phyloP scores from a whole-genome alignment of 2,888 invertebrate species.

The Leucozona laternaria region DNA sequence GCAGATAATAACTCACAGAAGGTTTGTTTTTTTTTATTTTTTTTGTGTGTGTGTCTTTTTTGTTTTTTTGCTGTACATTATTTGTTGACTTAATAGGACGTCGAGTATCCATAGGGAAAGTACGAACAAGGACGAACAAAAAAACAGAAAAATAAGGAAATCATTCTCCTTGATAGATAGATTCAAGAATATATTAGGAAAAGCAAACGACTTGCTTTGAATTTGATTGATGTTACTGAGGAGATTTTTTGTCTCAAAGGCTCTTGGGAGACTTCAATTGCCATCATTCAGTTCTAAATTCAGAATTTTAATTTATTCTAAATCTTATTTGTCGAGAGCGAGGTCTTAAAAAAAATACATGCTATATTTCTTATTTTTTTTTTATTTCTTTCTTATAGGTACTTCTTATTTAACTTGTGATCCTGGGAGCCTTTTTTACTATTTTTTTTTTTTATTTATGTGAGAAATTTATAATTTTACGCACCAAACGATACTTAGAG shows the following conservation, averaged over 20 bases:
- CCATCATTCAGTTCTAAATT: conserved; percentile 44
- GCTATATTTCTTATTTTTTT: conserved; percentile 21
- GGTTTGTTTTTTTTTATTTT: conserved; percentile 23
- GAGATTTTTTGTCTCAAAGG: conserved; percentile 15
- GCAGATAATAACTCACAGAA: conserved; percentile 45
- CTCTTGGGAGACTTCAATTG: conserved; percentile 37
- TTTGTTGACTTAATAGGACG: conserved; percentile 36
- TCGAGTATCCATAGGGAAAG: conserved; percentile 34
- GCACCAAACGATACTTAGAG: conserved; percentile 11
- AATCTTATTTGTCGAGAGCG: conserved; percentile 20
- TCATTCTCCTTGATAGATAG: conserved; percentile 41
- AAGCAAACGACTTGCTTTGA: conserved; percentile 30
- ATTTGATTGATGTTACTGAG: conserved; percentile 51
- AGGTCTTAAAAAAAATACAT: conserved; percentile 41
- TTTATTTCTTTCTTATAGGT: neutral
- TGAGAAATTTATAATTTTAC: conserved; percentile 29
- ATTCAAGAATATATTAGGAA: conserved; percentile 19
- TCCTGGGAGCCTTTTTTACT: neutral
- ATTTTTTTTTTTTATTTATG: neutral
- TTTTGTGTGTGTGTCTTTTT: no score
- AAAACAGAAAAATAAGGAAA: conserved; percentile 1
- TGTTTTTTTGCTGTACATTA: neutral
- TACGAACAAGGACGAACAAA: conserved; percentile 1
- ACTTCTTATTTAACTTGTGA: conserved; percentile 20
- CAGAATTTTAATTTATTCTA: conserved; percentile 39